A percentile compares a stretch with the other conserved stretches of the same genome.
phyloP scores from a whole-genome alignment of 2,888 invertebrate genomes.

The Mythimna vitellina region DNA sequence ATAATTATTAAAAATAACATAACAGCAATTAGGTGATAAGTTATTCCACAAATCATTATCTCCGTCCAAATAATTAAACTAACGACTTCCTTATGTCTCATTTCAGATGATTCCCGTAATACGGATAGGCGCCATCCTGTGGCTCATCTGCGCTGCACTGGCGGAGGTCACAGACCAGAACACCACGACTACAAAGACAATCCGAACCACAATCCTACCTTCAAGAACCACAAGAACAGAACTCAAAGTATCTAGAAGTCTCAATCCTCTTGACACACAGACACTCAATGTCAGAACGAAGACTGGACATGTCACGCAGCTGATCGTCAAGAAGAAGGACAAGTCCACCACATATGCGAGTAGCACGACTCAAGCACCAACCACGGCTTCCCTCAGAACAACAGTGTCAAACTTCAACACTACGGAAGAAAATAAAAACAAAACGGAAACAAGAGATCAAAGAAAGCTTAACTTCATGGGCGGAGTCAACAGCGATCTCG shows the following conservation, averaged over 20 bases:
- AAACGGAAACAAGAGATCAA: slow-evolving; percentile 85
- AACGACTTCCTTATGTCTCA: slow-evolving; percentile 59
- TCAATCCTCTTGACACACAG: slow-evolving; percentile 94
- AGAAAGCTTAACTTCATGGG: slow-evolving; percentile 84
- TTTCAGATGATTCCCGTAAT: slow-evolving; percentile 89
- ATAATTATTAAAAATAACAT: slow-evolving; percentile 52
- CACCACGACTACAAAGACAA: slow-evolving; percentile 84
- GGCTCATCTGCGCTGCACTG: slow-evolving; percentile 78
- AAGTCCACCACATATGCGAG: slow-evolving; percentile 82
- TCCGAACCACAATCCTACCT: slow-evolving; percentile 86
- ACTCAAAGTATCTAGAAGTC: slow-evolving; percentile 94
- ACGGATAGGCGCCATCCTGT: slow-evolving; percentile 81
- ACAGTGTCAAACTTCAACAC: slow-evolving; percentile 71
- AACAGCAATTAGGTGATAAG: slow-evolving; percentile 43
- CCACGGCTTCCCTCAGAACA: slow-evolving; percentile 79
- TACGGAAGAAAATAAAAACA: slow-evolving; percentile 81
- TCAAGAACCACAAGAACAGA: slow-evolving; percentile 93
- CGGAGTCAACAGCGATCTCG: slow-evolving; percentile 84
- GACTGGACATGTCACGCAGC: slow-evolving; percentile 94
- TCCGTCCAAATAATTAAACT: slow-evolving; percentile 19
- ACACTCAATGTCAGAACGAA: slow-evolving; percentile 94
- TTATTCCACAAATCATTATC: slow-evolving; percentile 38
- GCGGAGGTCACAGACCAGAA: slow-evolving; percentile 80
- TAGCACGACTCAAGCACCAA: slow-evolving; percentile 76
- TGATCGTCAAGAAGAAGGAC: slow-evolving; percentile 94